Evolutionary conservation across 2,888 invertebrate species (phyloP), one percentile per base, ranked within the genome.

Genomic region (Pemphredon lugubris): DNA sequence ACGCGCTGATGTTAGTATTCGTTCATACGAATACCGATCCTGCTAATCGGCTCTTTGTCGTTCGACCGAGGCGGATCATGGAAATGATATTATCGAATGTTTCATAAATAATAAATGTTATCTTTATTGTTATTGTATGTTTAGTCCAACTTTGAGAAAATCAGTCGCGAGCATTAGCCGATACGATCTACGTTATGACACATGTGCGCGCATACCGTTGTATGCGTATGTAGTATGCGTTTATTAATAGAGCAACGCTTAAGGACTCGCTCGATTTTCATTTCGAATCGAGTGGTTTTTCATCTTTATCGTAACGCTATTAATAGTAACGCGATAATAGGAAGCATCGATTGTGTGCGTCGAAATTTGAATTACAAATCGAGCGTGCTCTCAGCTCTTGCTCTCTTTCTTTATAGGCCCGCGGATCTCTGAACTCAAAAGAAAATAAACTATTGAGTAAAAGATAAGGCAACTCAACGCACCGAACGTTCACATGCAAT

Each of bases 371-470:
- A 66, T 60, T 60, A 54, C 40, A 20, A 57, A 57, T 66, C 51
- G 44, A 71, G 55, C 53, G 60, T 48, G 57, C 71, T 57, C 44
- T 37, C 16, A 30, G 18, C n/a, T 40, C 39, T 61, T 69, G n/a
- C 20, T 55, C 66, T 61, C 26, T 23, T 23, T 42, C 50, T 16
- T 18, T 50, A 26, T 30, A 45, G 20, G 21, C 59, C 48, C 39
- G 44, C 48, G 21, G 20, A 59, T 70, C 42, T 40, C 32, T n/a
- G 40, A 72, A 39, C 76, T 72, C 81, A 77, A 69, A 78, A 81
- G 80, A 84, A 83, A 86, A 86, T 83, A 84, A 84, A 84, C 83
- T 85, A 84, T 85, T 86, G 81, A 81, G 70, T 77, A 75, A 63
- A 70, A 34, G 40, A 66, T 65, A 61, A 74, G 42, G 40, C 48